These are phyloP conservation scores for Semaprochilodus insignis DNA, from an alignment of 2,797 vertebrate genomes.

Conservation along the genomic window DNA sequence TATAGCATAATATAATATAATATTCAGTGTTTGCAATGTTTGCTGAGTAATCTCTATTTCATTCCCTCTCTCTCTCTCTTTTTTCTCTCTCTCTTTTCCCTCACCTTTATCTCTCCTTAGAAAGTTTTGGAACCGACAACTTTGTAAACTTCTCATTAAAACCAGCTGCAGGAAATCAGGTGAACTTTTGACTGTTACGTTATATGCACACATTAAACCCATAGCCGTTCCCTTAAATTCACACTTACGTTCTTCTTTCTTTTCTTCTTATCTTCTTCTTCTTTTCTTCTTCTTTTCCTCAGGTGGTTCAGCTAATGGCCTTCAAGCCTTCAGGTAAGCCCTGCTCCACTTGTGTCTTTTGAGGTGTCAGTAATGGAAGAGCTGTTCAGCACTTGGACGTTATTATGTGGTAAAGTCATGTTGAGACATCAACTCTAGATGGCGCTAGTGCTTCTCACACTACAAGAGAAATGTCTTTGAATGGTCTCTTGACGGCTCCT, in stretches of 20 bases:
- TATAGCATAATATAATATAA: too few species aligned
- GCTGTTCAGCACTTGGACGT: background rate
- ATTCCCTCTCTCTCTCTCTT: too few species aligned
- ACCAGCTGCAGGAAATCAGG: slow-evolving; percentile 74
- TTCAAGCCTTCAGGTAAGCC: slow-evolving; percentile 82
- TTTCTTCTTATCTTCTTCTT: slow-evolving; percentile 34
- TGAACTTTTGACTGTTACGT: slow-evolving; percentile 53
- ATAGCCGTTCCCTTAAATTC: background rate
- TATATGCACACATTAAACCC: background rate
- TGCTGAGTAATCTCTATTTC: too few species aligned
- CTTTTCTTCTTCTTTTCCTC: background rate
- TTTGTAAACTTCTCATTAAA: slow-evolving; percentile 77
- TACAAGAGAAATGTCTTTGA: background rate
- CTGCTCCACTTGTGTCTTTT: background rate
- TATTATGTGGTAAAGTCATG: background rate
- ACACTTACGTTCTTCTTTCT: slow-evolving; percentile 15
- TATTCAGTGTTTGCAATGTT: too few species aligned
- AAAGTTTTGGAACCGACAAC: slow-evolving; percentile 78
- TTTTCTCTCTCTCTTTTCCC: background rate
- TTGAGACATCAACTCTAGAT: slow-evolving; percentile 10
- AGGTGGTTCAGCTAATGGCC: slow-evolving; percentile 81
- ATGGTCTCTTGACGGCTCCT: background rate
- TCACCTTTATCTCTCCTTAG: slow-evolving; percentile 58
- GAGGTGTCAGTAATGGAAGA: background rate
- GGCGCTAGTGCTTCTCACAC: slow-evolving; percentile 32